phyloP scores from a whole-genome alignment of 1,140 invertebrate genomes.

The Daktulosphaira vitifoliae region DNA sequence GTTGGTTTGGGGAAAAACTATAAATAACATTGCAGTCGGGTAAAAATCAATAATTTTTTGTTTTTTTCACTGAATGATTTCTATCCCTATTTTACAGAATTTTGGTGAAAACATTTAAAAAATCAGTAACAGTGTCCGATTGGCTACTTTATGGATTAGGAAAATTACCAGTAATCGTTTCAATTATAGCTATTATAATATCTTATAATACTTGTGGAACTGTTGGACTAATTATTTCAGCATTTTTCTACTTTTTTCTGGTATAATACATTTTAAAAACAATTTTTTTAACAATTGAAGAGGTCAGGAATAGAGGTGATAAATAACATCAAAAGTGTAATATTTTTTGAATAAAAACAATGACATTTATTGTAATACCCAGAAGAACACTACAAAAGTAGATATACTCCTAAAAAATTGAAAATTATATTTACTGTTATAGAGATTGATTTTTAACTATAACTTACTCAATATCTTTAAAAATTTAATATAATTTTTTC shows the following conservation, averaged over 20 bases:
- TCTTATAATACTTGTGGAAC: conserved; percentile 8
- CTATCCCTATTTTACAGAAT: not conserved
- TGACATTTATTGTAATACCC: no score
- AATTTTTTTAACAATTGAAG: not conserved
- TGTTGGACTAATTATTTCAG: conserved; percentile 22
- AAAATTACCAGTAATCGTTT: conserved; percentile 20
- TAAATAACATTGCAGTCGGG: conserved; percentile 3
- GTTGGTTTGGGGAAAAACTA: conserved; percentile 20
- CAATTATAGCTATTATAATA: conserved; percentile 10
- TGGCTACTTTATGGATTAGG: conserved; percentile 20
- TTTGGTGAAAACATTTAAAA: conserved; percentile 20
- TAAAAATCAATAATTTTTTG: not conserved
- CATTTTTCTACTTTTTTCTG: conserved; percentile 22
- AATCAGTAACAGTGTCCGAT: not conserved
- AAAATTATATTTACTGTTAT: no score
- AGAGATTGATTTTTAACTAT: no score
- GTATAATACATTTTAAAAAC: not conserved
- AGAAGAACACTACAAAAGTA: no score
- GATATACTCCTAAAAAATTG: no score
- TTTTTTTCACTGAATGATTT: no score
- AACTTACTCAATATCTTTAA: no score
- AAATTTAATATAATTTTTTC: no score
- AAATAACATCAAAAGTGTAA: no score
- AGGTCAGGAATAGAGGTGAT: no score
- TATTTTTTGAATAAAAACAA: no score